Evolutionary conservation across 1,140 invertebrate species (phyloP).

Genomic region (Anastrepha ludens): DNA sequence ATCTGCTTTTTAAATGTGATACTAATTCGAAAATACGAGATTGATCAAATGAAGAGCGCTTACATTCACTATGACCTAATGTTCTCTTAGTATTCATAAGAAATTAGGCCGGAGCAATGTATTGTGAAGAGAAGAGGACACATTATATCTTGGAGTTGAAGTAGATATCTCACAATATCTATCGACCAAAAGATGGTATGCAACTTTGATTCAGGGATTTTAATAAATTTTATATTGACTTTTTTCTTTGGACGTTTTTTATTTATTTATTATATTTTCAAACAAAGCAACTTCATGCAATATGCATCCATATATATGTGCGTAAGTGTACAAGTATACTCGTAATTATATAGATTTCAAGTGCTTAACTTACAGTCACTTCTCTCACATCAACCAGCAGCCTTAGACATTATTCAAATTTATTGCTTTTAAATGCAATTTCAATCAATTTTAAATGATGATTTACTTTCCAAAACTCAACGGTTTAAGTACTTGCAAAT

Average conservation of each 20-base stretch:
- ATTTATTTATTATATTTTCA: neutral
- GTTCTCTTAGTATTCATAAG: too few relatives aligned
- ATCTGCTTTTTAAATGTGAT: too few relatives aligned
- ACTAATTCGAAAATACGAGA: too few relatives aligned
- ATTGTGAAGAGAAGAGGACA: too few relatives aligned
- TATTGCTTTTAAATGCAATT: slow-evolving; percentile 33
- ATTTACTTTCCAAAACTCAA: neutral
- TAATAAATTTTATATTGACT: neutral
- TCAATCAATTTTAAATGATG: slow-evolving; percentile 35
- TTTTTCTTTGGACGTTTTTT: neutral
- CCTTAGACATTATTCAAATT: slow-evolving; percentile 6
- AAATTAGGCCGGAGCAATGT: too few relatives aligned
- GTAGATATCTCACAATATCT: too few relatives aligned
- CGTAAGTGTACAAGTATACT: neutral
- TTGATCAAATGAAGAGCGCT: too few relatives aligned
- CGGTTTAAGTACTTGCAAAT: slow-evolving; percentile 1
- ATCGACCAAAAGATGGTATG: too few relatives aligned
- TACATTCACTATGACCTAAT: too few relatives aligned
- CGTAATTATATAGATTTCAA: neutral
- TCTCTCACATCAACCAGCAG: neutral
- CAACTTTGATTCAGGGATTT: too few relatives aligned
- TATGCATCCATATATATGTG: neutral
- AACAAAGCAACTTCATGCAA: too few relatives aligned
- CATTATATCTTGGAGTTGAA: too few relatives aligned
- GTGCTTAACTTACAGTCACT: neutral